Conservation (phyloP, 30 jellyfish, hydroid and myxozoan species). For the Rhopilema esculentum region DNA sequence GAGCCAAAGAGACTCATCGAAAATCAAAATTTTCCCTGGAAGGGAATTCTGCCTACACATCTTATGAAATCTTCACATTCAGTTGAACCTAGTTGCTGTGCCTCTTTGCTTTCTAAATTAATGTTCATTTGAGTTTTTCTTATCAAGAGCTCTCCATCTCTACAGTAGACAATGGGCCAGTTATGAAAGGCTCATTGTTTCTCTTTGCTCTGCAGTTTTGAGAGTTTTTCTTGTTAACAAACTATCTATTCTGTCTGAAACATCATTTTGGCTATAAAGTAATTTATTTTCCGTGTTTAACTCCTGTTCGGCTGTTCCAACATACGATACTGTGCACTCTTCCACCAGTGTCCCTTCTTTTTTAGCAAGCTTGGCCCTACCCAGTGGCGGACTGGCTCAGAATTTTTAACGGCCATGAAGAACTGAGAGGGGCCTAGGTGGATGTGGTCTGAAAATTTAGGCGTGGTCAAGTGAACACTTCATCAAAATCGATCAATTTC, state of each 20-base stretch:
- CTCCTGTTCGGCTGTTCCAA: neutral
- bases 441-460: too few relatives aligned
- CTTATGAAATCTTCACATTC: slow-evolving; percentile 12
- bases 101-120: slow-evolving; percentile 29
- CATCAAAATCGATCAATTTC: too few relatives aligned
- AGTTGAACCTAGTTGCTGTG: slow-evolving; percentile 29
- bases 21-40: too few relatives aligned
- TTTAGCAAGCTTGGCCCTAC: too few relatives aligned
- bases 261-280: neutral
- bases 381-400: too few relatives aligned
- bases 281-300: neutral
- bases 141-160: slow-evolving; percentile 8
- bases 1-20: too few relatives aligned
- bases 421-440: too few relatives aligned
- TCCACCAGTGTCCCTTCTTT: neutral
- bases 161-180: slow-evolving; percentile 17
- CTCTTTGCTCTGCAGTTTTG: too few relatives aligned
- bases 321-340: neutral
- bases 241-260: slow-evolving; percentile 2
- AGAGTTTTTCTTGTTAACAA: slow-evolving; percentile 2
- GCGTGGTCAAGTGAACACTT: too few relatives aligned
- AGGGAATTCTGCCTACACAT: slow-evolving; percentile 45
- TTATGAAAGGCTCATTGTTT: neutral
- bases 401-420: too few relatives aligned
- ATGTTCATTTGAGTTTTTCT: neutral